A percentile compares a stretch with the other conserved stretches of the same genome.
phyloP scores from a whole-genome alignment of 1,140 invertebrate species.

The Drosophila nikananu region DNA sequence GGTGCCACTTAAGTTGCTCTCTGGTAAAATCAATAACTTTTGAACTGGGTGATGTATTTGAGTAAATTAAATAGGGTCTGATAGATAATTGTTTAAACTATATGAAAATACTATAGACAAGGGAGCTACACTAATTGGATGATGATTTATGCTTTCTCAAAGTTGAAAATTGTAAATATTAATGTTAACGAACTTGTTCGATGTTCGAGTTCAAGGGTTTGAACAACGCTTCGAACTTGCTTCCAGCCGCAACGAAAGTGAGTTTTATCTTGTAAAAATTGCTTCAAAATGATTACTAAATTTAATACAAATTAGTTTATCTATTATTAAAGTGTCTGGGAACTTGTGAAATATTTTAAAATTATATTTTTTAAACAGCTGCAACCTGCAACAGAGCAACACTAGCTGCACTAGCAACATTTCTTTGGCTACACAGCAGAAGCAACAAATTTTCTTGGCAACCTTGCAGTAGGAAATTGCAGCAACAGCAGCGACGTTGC shows the following conservation, averaged over 20 bases:
- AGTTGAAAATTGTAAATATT: background rate
- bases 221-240: background rate
- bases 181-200: background rate
- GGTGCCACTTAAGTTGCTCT: background rate
- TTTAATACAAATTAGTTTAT: background rate
- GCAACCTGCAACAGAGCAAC: background rate
- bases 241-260: background rate
- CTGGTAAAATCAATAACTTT: background rate
- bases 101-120: too few species aligned
- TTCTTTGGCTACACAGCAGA: constrained; percentile 17
- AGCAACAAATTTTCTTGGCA: constrained; percentile 9
- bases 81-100: background rate
- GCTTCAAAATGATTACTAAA: background rate
- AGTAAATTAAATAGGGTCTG: background rate
- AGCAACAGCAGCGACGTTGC: constrained; percentile 14
- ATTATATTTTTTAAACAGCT: background rate
- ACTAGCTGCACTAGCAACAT: constrained; percentile 7
- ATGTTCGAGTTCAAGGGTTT: constrained; percentile 4
- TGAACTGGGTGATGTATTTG: background rate
- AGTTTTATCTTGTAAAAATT: background rate
- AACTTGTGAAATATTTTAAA: constrained; percentile 21
- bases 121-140: too few species aligned
- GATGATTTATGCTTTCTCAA: background rate
- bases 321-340: background rate
- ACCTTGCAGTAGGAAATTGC: constrained; percentile 15